Evolutionary conservation across 2,888 invertebrate species (phyloP).

Genomic region (Erebia ligea): DNA sequence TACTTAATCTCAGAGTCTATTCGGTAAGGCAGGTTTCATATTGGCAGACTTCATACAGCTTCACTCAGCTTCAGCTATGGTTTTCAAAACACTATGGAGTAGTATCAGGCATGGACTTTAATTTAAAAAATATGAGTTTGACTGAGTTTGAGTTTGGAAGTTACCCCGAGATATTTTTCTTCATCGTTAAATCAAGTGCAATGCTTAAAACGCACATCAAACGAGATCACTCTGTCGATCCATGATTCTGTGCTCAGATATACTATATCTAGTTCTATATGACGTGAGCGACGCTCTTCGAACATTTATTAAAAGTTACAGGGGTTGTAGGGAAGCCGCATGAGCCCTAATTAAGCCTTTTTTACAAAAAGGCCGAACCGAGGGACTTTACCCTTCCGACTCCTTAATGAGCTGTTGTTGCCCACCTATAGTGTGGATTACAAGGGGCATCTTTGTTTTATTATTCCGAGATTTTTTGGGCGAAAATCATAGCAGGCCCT

Average conservation of each 20-base stretch:
- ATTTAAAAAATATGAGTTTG: too few relatives aligned
- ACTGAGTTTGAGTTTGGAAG: too few relatives aligned
- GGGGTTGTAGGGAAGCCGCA: conserved; percentile 81
- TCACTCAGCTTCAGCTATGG: too few relatives aligned
- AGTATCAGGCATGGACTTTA: too few relatives aligned
- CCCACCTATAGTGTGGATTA: conserved; percentile 72
- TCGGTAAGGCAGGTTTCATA: too few relatives aligned
- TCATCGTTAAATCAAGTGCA: too few relatives aligned
- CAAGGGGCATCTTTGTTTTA: conserved; percentile 66
- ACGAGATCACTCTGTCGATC: not conserved
- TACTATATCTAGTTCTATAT: conserved; percentile 16
- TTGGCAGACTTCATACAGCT: too few relatives aligned
- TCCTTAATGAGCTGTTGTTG: conserved; percentile 78
- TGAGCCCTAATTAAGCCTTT: conserved; percentile 82
- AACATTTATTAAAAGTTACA: conserved; percentile 83
- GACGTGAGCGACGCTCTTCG: conserved; percentile 68
- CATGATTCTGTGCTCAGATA: not conserved
- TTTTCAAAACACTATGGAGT: too few relatives aligned
- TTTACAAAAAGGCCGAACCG: conserved; percentile 76
- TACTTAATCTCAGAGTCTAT: too few relatives aligned
- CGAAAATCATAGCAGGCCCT: not conserved
- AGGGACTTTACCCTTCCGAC: conserved; percentile 78
- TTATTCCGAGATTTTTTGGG: conserved; percentile 59
- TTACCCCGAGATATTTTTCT: too few relatives aligned
- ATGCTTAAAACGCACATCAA: too few relatives aligned